Percentiles rank a stretch among this genome's conserved stretches.
Conservation (phyloP, 2,113 vertebrate species). For the Phainopepla nitens region DNA sequence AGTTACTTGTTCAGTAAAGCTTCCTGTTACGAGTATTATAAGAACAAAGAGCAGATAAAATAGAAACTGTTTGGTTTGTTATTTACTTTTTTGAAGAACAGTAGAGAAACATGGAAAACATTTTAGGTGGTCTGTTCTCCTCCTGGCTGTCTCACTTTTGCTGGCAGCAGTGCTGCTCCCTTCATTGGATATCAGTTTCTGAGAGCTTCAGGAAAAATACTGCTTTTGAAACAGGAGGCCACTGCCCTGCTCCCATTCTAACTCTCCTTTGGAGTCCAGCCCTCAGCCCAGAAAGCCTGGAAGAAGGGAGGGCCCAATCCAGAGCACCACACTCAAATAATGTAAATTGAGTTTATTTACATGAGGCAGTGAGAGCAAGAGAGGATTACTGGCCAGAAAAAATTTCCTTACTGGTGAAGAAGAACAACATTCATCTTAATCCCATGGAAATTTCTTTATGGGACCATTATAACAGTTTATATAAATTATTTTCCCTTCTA, state of each 20-base stretch:
- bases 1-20: not conserved
- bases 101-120: not conserved
- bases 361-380: not conserved
- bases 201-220: not conserved
- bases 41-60: not conserved
- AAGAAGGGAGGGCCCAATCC: not conserved
- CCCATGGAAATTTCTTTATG: not conserved
- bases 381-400: not conserved
- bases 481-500: not conserved
- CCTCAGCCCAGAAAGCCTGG: not conserved
- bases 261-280: not conserved
- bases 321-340: not conserved
- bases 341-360: not conserved
- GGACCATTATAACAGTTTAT: not conserved
- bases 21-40: not conserved
- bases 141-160: not conserved
- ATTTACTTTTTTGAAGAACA: not conserved
- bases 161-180: not conserved
- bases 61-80: not conserved
- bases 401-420: not conserved
- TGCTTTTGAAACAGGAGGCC: not conserved
- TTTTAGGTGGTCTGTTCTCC: not conserved
- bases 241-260: too few relatives aligned
- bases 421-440: not conserved
- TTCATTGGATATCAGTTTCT: not conserved